Base-by-base conservation (phyloP, 2,113 vertebrate genomes). In the Pelmatolapia mariae region DNA sequence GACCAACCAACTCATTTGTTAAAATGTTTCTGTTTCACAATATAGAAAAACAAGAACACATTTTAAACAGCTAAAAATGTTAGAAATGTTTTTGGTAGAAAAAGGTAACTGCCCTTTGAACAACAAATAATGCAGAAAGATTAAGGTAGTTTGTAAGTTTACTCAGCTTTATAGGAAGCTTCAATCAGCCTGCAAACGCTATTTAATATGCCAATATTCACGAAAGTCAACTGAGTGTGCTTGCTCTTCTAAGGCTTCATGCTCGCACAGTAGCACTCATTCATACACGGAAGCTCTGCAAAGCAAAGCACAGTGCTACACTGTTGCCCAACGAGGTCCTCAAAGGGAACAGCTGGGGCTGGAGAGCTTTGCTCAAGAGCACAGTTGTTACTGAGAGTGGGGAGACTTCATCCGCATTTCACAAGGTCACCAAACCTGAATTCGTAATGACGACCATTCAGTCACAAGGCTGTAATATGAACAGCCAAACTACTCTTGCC, bases 201-300 rank as follows among this genome's bases (percentile, higher is more conserved):
- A 86, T 88, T 87, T 53, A 86, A 86, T 50, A 73, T 26, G 83
- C 36, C 24, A 54, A 66, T 76, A 85, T 78, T 76, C 57, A 89
- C 76, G 9, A 84, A 87, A 86, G 68, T 78, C 80, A 87, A 61
- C 80, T 36, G 53, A 83, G 85, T 9, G 6, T 87, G 33, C 16
- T 80, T 76, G 24, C 80, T 73, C 19, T 83, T 53, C 84, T 86
- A 52, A 82, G 66, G 63, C 19, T 85, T 89, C 61, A 84, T 40
- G 54, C 13, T 79, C 18, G 33, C 88, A 94, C 92, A 94, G 86
- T 83, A 76, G 85, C 47, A 36, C 78, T 87, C 84, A 91, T 94
- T 95, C 92, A 95, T 89, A 86, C 29, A 53, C 6, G 4, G 33
- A 47, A 85, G 80, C 82, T 80, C 57, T 5, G 16, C 61, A 45